Base-by-base conservation (phyloP, 2,888 invertebrate species). In the Plutella xylostella region DNA sequence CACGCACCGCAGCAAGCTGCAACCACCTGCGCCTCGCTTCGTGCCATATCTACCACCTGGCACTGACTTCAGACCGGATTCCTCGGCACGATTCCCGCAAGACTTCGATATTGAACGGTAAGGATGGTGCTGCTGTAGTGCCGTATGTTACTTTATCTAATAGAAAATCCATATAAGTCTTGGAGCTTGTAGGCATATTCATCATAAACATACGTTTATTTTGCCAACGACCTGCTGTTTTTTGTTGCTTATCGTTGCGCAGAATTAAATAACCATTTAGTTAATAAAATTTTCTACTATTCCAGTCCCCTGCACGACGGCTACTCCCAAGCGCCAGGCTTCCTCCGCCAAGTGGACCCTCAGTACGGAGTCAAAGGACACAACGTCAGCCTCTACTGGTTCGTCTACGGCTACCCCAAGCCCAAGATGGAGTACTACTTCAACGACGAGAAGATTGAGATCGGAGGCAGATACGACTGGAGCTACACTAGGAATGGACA, bases 391-490 rank as follows among this genome's bases (percentile, higher is more conserved):
- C 82, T 99, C 45, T 93, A 93, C 77, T 95, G 97, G 92, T 96
- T 94, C 72, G 94, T 98, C 12, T 95, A 96, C 65, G 98, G 97
- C 0, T 97, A 96, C 76, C 98, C 98, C 0, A 96, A 96, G 69
- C 98, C 98, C 2, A 92, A 90, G 68, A 92, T 98, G 88, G 88
- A 89, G 3, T 98, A 93, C 82, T 92, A 90, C 67, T 95, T 93
- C 78, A 92, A 96, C 60, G 94, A 93, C 54, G 89, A 92, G 59
- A 85, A 89, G 0, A 90, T 96, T 43, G 92, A 94, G 57, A 86
- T 90, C 46, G 94, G 94, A 0, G 95, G 94, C 11, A 76, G 93
- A 47, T 96, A 92, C 64, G 94, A 94, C 61, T 90, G 89, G 72
- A 94, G 93, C 57, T 94, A 96, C 64, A 93, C 94, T 0, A 89